Evolutionary conservation across 64 coral and sea anemone species (phyloP), one percentile per base, ranked within the genome.

Genomic region (Cladopsammia gracilis): DNA sequence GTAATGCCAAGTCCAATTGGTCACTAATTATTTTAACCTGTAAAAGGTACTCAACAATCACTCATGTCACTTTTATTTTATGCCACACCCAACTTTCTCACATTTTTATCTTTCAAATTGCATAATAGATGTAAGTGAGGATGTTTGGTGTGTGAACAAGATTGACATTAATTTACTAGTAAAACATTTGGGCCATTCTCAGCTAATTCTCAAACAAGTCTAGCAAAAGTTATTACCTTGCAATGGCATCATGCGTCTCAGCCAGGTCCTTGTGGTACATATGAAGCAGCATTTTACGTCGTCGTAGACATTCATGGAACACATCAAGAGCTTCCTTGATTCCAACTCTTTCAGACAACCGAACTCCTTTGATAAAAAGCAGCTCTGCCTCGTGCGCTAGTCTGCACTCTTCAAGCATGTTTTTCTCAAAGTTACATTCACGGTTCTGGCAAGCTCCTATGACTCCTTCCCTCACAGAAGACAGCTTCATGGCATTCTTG

Each of bases 201-300:
- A 34, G 34, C 34, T 34, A 34, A 34, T 34, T 34, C 34, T 34
- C 34, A 0, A 34, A 34, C 34, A 34, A 34, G 34, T 34, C 34
- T 34, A 34, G 34, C 34, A 34, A 34, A 34, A 34, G 34, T 34
- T 34, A 34, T 49, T 25, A 97, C 96, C 92, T 93, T 25, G 96
- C 96, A 75, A 94, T 82, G 23, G 92, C 96, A 91, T 97, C 96
- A 70, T 97, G 96, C 14, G 96, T 97, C 75, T 97, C 96, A 4
- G 96, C 96, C 88, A 97, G 62, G 26, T 93, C 96, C 68, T 97
- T 97, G 58, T 97, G 86, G 59, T 97, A 87, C 10, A 50, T 71
- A 54, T 97, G 92, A 14, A 97, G 92, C 77, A 97, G 93, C 70
- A 83, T 82, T 26, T 52, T 87, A 10, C 92, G 91, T 23, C 78